These are phyloP conservation scores for Tipula helvola DNA, from an alignment of 2,888 invertebrate genomes.

Conservation along the genomic window DNA sequence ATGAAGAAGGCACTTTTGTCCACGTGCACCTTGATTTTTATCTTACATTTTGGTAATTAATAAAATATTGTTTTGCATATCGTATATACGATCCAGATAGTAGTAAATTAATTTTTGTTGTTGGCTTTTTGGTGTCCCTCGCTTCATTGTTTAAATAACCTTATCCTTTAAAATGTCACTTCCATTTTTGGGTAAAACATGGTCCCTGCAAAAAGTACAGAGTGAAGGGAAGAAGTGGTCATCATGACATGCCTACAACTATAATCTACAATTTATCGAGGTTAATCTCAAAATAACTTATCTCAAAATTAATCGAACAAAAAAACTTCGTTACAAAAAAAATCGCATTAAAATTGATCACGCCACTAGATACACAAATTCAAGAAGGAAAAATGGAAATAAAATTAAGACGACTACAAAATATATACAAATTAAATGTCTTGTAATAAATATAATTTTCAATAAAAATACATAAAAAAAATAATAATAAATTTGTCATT, in stretches of 20 bases:
- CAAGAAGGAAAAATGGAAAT: not conserved
- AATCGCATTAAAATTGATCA: not conserved
- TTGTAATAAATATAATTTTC: not conserved
- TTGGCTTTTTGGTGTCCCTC: not conserved
- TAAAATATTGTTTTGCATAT: not conserved
- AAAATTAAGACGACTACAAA: not conserved
- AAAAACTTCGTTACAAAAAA: not conserved
- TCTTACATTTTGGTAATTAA: not conserved
- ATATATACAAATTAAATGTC: not conserved
- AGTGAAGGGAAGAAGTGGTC: too few relatives aligned
- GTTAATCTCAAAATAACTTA: not conserved
- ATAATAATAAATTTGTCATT: conserved; percentile 4
- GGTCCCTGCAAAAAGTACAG: too few relatives aligned
- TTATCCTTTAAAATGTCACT: too few relatives aligned
- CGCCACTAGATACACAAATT: not conserved
- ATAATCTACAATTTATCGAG: too few relatives aligned
- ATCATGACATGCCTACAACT: too few relatives aligned
- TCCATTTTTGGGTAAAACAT: too few relatives aligned
- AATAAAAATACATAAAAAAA: conserved; percentile 4
- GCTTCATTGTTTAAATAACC: too few relatives aligned
- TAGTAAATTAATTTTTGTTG: not conserved
- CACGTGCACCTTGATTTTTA: not conserved
- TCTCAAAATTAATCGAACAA: not conserved
- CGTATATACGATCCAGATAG: not conserved
- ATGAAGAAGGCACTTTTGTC: not conserved